Percentiles rank a stretch among this genome's conserved stretches.
phyloP scores from a whole-genome alignment of 1,140 invertebrate species.

The Octopus sinensis region DNA sequence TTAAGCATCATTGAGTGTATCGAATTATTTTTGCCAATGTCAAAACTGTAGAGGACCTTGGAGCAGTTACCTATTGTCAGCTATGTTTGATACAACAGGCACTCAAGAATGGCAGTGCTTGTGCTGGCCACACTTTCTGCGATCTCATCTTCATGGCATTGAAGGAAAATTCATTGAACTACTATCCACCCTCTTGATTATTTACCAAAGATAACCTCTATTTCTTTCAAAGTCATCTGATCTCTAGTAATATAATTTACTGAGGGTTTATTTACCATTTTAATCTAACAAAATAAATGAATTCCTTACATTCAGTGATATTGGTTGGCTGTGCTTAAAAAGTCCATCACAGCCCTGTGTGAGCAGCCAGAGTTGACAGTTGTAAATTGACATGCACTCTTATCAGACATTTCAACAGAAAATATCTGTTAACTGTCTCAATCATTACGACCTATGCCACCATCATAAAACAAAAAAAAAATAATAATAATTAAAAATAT shows the following conservation, averaged over 20 bases:
- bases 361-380: neutral
- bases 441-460: neutral
- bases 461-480: neutral
- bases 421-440: neutral
- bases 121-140: neutral
- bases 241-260: neutral
- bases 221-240: neutral
- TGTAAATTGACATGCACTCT: neutral
- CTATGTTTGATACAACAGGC: neutral
- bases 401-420: neutral
- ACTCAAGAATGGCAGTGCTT: neutral
- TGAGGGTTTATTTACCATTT: neutral
- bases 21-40: neutral
- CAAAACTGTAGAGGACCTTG: neutral
- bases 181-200: neutral
- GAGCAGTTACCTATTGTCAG: neutral
- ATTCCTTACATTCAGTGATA: neutral
- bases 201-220: neutral
- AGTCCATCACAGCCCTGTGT: neutral
- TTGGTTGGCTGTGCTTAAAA: neutral
- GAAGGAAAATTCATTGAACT: neutral
- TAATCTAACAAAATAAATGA: neutral
- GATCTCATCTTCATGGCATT: constrained; percentile 1
- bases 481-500: neutral
- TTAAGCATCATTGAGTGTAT: neutral